Percentiles rank a stretch among this genome's conserved stretches.
These are phyloP conservation scores for Platysternon megacephalum DNA, from an alignment of 2,113 vertebrate species.

Conservation along the genomic window DNA sequence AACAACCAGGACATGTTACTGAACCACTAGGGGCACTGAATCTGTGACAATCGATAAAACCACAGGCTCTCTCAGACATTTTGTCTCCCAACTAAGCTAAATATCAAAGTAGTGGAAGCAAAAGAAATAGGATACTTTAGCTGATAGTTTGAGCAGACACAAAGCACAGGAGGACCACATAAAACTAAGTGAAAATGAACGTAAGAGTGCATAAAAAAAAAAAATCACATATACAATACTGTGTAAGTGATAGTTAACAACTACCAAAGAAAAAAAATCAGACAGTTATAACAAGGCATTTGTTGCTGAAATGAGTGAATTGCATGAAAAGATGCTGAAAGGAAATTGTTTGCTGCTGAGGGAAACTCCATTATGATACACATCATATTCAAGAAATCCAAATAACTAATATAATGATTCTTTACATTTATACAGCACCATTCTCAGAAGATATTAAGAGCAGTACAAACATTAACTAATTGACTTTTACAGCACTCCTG, in stretches of 20 bases:
- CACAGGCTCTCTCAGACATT: background rate
- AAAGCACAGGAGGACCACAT: background rate
- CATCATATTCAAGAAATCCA: background rate
- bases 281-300: background rate
- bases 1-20: background rate
- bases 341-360: background rate
- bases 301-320: background rate
- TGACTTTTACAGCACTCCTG: background rate
- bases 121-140: background rate
- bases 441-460: background rate
- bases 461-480: background rate
- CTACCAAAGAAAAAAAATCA: background rate
- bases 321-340: background rate
- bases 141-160: background rate
- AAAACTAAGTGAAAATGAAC: background rate
- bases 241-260: background rate
- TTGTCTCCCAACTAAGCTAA: background rate
- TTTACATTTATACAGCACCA: background rate
- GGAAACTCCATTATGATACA: background rate
- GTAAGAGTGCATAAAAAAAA: background rate
- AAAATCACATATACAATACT: background rate
- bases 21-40: background rate
- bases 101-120: background rate
- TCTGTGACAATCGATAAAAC: background rate
- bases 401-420: background rate